Percentiles rank a stretch among this genome's conserved stretches.
Evolutionary conservation across 1,140 invertebrate species (phyloP).

Genomic region (Drosophila tsacasi): DNA sequence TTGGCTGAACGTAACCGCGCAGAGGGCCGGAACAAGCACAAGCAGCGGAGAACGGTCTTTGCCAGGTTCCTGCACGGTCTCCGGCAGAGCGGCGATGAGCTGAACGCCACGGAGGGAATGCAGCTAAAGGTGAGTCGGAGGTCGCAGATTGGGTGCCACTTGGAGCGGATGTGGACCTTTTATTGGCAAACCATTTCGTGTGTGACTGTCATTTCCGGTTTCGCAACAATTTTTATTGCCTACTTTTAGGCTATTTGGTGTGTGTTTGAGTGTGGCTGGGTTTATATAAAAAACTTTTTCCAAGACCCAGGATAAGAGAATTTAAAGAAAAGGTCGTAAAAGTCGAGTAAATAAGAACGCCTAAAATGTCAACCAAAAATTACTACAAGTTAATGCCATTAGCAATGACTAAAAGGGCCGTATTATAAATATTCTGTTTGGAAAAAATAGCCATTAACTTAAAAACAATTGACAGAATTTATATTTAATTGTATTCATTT

Average conservation of each 20-base stretch:
- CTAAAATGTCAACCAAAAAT: neutral
- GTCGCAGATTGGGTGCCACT: slow-evolving; percentile 24
- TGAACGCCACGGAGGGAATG: slow-evolving; percentile 82
- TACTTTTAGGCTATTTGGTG: slow-evolving; percentile 8
- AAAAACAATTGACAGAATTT: too few species aligned
- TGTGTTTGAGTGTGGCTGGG: neutral
- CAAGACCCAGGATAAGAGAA: neutral
- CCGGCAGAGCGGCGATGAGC: slow-evolving; percentile 76
- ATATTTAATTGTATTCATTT: neutral
- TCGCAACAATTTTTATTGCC: slow-evolving; percentile 32
- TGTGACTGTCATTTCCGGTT: slow-evolving; percentile 42
- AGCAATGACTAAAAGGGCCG: too few species aligned
- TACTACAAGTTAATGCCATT: neutral
- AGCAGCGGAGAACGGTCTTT: slow-evolving; percentile 80
- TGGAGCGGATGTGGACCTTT: slow-evolving; percentile 9
- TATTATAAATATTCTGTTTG: neutral
- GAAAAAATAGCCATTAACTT: too few species aligned
- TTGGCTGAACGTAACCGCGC: slow-evolving; percentile 5
- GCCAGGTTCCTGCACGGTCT: slow-evolving; percentile 79
- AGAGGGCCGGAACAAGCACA: slow-evolving; percentile 83
- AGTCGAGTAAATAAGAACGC: neutral
- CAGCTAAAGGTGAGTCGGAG: slow-evolving; percentile 78
- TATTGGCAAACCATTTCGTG: slow-evolving; percentile 1
- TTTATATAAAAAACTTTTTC: neutral
- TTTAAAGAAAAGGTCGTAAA: neutral